Conservation (phyloP, 2,888 invertebrate species). For the Salpingus planirostris region DNA sequence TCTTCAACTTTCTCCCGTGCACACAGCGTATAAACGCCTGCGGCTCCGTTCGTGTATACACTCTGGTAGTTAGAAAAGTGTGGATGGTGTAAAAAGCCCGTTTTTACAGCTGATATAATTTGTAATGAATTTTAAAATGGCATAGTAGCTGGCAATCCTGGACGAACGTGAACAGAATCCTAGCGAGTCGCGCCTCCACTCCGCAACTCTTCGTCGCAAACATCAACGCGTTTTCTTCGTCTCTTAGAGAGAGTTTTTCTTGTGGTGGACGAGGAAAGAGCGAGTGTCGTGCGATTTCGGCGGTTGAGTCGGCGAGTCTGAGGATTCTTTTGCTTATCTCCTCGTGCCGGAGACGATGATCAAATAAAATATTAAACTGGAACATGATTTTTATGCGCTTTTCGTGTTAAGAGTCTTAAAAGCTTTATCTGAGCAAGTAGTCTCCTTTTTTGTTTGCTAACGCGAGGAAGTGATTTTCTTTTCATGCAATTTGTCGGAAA, state of each 20-base stretch:
- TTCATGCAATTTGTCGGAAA: slow-evolving; percentile 14
- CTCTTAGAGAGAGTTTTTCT: not conserved
- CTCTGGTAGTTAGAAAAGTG: slow-evolving; percentile 10
- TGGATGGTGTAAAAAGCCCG: slow-evolving; percentile 27
- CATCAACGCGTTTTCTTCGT: not conserved
- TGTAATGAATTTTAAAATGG: slow-evolving; percentile 43
- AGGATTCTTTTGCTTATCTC: slow-evolving; percentile 35
- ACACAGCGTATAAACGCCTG: no score
- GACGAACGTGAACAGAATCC: slow-evolving; percentile 40
- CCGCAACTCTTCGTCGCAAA: slow-evolving; percentile 4
- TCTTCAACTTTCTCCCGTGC: slow-evolving; percentile 8
- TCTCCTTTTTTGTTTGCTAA: slow-evolving; percentile 24
- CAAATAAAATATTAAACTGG: slow-evolving; percentile 42
- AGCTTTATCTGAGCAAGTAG: slow-evolving; percentile 28
- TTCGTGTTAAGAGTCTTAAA: slow-evolving; percentile 40
- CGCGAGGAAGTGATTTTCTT: slow-evolving; percentile 21
- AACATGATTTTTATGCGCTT: slow-evolving; percentile 41
- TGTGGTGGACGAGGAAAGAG: not conserved
- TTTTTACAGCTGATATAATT: slow-evolving; percentile 42
- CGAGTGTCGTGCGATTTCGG: slow-evolving; percentile 17
- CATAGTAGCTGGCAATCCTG: slow-evolving; percentile 39
- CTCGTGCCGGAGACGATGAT: slow-evolving; percentile 35
- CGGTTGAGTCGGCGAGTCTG: slow-evolving; percentile 19
- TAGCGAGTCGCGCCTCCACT: slow-evolving; percentile 23
- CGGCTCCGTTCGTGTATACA: no score